Evolutionary conservation across 2,888 invertebrate genomes (phyloP).

Genomic region (Orgyia antiqua): DNA sequence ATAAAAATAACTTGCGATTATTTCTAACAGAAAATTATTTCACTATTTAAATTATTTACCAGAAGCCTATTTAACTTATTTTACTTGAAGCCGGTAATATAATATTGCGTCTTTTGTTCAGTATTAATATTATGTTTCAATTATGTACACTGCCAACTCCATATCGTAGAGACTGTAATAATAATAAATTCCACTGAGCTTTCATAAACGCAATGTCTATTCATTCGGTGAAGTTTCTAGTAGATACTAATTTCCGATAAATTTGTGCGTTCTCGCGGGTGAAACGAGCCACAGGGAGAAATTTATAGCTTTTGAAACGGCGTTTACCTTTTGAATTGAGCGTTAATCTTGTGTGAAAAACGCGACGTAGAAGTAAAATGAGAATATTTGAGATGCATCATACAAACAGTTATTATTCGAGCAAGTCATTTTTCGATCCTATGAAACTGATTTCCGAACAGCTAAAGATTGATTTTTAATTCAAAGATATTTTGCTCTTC

Average conservation of each 20-base stretch:
- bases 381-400: constrained; percentile 32
- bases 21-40: too few species aligned
- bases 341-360: constrained; percentile 74
- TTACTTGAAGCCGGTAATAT: too few species aligned
- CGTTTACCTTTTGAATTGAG: constrained; percentile 69
- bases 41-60: too few species aligned
- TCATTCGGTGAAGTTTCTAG: constrained; percentile 46
- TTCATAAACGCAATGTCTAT: constrained; percentile 32
- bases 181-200: constrained; percentile 27
- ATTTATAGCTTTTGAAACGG: constrained; percentile 69
- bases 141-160: neutral
- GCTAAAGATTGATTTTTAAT: too few species aligned
- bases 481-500: too few species aligned
- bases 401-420: constrained; percentile 15
- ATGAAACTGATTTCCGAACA: too few species aligned
- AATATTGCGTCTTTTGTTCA: too few species aligned
- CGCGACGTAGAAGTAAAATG: constrained; percentile 44
- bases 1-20: too few species aligned
- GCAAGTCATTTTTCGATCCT: too few species aligned
- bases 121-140: too few species aligned
- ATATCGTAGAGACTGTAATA: neutral
- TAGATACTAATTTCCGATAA: constrained; percentile 70
- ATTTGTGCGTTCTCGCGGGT: constrained; percentile 66
- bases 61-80: too few species aligned
- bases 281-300: constrained; percentile 60